phyloP scores from a whole-genome alignment of 2,113 vertebrate species.

The Alethe castanea region DNA sequence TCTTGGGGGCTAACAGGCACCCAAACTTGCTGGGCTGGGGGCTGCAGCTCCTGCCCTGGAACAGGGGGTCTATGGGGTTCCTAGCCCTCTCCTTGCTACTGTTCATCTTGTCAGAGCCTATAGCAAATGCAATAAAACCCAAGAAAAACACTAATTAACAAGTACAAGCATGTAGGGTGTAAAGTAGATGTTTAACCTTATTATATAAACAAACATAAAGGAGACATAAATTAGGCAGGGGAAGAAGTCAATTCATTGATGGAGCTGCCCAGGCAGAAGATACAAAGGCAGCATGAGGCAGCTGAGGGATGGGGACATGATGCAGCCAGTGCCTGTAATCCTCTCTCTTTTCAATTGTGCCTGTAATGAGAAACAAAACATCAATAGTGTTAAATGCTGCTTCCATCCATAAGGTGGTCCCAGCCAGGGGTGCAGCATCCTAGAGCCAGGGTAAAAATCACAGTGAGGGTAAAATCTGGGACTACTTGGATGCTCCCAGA shows the following conservation, averaged over 20 bases:
- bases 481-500: not conserved
- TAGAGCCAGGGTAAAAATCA: not conserved
- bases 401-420: not conserved
- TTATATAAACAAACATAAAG: slow-evolving; percentile 54
- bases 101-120: accelerated
- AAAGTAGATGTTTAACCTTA: slow-evolving; percentile 16
- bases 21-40: not conserved
- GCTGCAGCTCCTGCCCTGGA: not conserved
- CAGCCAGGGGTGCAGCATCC: not conserved
- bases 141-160: not conserved
- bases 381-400: not conserved
- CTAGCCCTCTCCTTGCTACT: not conserved
- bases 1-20: not conserved
- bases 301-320: not conserved
- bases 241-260: slow-evolving; percentile 32
- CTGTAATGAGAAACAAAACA: not conserved
- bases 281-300: not conserved
- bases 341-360: not conserved
- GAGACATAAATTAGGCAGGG: not conserved
- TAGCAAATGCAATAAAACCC: not conserved
- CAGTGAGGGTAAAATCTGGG: not conserved
- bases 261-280: slow-evolving; percentile 35
- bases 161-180: not conserved
- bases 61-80: accelerated
- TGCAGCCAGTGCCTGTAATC: not conserved